Conservation (phyloP, 2,888 invertebrate genomes). For the Brassicogethes aeneus region DNA sequence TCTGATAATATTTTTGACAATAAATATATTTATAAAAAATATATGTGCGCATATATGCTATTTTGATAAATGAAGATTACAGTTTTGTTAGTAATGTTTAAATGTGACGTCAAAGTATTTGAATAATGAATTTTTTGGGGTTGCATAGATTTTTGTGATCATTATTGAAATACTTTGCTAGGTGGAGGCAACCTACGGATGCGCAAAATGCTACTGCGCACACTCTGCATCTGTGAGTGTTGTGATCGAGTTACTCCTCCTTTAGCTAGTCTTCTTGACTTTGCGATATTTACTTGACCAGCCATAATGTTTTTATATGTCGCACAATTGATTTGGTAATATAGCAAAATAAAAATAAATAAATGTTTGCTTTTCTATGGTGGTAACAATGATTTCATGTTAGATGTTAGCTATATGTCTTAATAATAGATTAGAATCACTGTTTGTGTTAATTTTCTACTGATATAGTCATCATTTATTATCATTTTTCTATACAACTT, state of each 20-base stretch:
- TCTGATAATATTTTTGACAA: slow-evolving; percentile 35
- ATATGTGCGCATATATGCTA: slow-evolving; percentile 15
- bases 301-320: background rate
- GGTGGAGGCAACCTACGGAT: no score
- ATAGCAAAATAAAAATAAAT: background rate
- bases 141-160: no score
- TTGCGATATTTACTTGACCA: background rate
- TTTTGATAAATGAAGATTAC: slow-evolving; percentile 18
- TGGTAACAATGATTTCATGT: slow-evolving; percentile 2
- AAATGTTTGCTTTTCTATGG: slow-evolving; percentile 1
- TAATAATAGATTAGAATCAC: background rate
- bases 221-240: no score
- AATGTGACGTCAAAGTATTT: no score
- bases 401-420: background rate
- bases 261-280: no score
- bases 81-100: slow-evolving; percentile 5
- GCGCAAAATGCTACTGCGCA: no score
- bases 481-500: slow-evolving; percentile 1
- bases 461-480: background rate
- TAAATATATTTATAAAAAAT: slow-evolving; percentile 21
- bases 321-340: no score
- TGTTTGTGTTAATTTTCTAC: background rate
- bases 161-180: no score
- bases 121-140: no score
- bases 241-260: no score